These are phyloP conservation scores for Paradisaea rubra DNA, from an alignment of 2,113 vertebrate species.

Conservation along the genomic window DNA sequence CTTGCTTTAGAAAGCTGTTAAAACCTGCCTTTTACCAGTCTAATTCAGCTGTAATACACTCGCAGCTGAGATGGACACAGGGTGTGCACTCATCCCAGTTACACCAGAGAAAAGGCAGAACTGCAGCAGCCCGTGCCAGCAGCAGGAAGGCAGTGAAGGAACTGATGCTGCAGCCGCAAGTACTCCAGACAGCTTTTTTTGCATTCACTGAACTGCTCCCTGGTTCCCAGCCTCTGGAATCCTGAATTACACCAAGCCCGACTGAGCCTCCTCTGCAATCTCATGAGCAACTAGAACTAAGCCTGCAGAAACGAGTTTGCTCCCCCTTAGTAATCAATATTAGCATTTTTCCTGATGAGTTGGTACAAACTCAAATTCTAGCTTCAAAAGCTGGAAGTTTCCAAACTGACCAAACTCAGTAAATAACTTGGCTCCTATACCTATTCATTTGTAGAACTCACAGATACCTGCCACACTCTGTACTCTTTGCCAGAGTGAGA, in stretches of 20 bases:
- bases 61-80: not conserved
- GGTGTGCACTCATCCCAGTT: not conserved
- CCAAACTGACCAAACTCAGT: not conserved
- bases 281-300: not conserved
- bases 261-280: not conserved
- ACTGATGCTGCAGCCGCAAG: not conserved
- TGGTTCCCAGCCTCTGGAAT: not conserved
- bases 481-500: not conserved
- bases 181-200: not conserved
- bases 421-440: not conserved
- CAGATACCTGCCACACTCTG: not conserved
- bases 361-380: not conserved
- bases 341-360: not conserved
- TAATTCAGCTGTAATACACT: not conserved
- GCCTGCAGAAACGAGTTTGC: fast-evolving
- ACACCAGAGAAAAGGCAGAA: not conserved
- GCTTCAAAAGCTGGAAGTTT: not conserved
- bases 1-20: not conserved
- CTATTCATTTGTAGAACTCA: not conserved
- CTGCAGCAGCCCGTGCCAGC: not conserved
- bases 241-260: not conserved
- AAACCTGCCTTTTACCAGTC: not conserved
- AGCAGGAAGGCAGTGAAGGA: not conserved
- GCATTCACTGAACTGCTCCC: not conserved
- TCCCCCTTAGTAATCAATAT: not conserved